Base-by-base conservation (phyloP, 2,888 invertebrate species). In the Argynnis bischoffii region DNA sequence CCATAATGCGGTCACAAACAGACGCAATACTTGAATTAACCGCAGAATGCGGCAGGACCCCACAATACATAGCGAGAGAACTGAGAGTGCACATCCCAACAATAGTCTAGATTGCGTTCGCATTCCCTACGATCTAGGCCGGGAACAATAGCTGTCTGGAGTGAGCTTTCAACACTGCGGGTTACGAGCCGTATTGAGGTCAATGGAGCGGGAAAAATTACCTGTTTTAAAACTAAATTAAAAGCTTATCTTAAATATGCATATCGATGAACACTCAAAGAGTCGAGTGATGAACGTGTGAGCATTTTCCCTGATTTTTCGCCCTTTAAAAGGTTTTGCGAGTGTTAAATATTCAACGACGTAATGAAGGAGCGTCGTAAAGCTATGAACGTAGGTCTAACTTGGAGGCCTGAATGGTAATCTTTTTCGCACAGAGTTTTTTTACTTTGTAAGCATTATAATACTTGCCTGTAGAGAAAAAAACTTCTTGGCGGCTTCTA, bases 401-500 rank as follows among this genome's bases (percentile, higher is more conserved):
- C 11, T 41, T 41, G 8, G 11, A 41, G 8, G 6, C 31, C n/a
- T 59, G 13, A 48, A 48, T 41, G 35, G 35, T 41, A 41, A 41
- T 41, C 35, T 41, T 41, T 41, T 41, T 41, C 4, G 26, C 35
- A 41, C 35, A n/a, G 16, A 47, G 57, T 4, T 13, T 48, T 48
- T 48, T 48, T 47, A 48, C 31, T 59, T 59, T 48, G n/a, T n/a
- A 6, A 26, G 47, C 5, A 26, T 26, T 47, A 6, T 53, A 0
- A 21, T 6, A 55, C 54, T 13, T 66, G 96, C 96, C 94, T 96
- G 96, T 92, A 96, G 93, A 70, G 95, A 88, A 86, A 97, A 95
- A 89, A 98, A 97, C 84, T 97, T 96, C 88, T 97, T 97, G 78
- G 97, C 97, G 78, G 96, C 96, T 81, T 98, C 98, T 72, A 96